phyloP scores from a whole-genome alignment of 1,140 invertebrate genomes.

The Hydropsyche tenuis region DNA sequence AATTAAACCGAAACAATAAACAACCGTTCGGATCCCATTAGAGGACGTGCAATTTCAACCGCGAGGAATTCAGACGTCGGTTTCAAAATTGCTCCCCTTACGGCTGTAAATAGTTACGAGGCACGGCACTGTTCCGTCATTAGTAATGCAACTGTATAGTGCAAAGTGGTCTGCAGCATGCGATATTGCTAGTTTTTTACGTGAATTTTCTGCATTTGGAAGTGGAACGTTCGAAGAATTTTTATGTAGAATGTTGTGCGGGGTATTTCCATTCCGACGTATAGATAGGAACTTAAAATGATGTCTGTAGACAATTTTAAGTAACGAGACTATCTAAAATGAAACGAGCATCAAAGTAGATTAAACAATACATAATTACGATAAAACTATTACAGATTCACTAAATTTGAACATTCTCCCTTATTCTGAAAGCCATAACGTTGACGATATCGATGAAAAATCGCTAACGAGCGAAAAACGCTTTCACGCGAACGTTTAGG shows the following conservation, averaged over 20 bases:
- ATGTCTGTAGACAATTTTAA: too few species aligned
- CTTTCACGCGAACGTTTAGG: constrained; percentile 19
- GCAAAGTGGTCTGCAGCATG: constrained; percentile 1
- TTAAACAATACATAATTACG: too few species aligned
- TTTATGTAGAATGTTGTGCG: too few species aligned
- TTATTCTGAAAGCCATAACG: too few species aligned
- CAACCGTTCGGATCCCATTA: constrained; percentile 3
- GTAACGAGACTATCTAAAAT: too few species aligned
- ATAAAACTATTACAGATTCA: too few species aligned
- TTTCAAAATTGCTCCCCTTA: background rate
- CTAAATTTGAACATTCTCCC: too few species aligned
- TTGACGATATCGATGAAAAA: background rate
- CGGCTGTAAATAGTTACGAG: constrained; percentile 8
- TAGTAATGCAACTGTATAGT: constrained; percentile 10
- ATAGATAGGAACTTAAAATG: too few species aligned
- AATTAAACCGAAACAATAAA: background rate
- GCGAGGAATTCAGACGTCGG: constrained; percentile 7
- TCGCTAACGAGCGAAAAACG: constrained; percentile 23
- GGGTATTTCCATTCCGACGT: too few species aligned
- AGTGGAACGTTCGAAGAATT: too few species aligned
- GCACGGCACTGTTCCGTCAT: background rate
- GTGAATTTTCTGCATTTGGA: too few species aligned
- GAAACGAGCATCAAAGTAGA: too few species aligned
- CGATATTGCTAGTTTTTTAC: background rate
- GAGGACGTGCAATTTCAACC: background rate